Base-by-base conservation (phyloP, 2,113 vertebrate genomes). In the Gasterosteus aculeatus region DNA sequence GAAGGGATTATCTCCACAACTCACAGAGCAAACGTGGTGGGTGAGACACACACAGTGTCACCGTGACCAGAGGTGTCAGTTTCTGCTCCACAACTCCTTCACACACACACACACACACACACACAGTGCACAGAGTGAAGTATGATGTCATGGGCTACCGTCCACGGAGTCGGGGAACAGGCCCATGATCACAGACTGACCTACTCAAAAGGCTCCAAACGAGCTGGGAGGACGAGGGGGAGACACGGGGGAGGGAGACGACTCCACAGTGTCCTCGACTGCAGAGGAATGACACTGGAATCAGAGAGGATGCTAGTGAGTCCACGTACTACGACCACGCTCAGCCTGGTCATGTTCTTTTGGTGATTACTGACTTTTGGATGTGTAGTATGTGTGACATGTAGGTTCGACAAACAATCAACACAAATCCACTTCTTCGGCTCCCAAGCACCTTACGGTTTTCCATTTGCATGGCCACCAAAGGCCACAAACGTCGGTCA, bases 41-140 rank as follows among this genome's bases (percentile, higher is more conserved):
- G 73, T 69, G 85, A 87, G 82, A 88, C 46, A 70, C 69, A 81
- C 76, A 67, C 60, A 83, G 83, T 89, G 89, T 91, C 91, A 93
- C 87, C 77, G 62, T 90, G 88, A 91, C 89, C 92, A 89, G 75
- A 84, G 75, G 90, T 91, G 87, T 92, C 92, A 90, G 69, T 84
- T 79, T 73, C 75, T 72, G 29, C 10, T 73, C 26, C 59, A 47
- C 54, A 16, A 29, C 44, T 35, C 4, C 0, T 12, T 7, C 12
- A 14, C 41, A 18, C 61, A 44, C 35, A n/a, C 19, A 12, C 47
- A 73, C 22, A 73, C 33, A 72, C 11, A 46, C 72, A 80, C 57
- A 79, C 67, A 67, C 75, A 58, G 44, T 73, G 63, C 74, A 71
- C 41, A 4, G n/a, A 26, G 22, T 57, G 58, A 76, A 67, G 62